phyloP scores from a whole-genome alignment of 1,140 invertebrate species.

The Drosophila aff. region DNA sequence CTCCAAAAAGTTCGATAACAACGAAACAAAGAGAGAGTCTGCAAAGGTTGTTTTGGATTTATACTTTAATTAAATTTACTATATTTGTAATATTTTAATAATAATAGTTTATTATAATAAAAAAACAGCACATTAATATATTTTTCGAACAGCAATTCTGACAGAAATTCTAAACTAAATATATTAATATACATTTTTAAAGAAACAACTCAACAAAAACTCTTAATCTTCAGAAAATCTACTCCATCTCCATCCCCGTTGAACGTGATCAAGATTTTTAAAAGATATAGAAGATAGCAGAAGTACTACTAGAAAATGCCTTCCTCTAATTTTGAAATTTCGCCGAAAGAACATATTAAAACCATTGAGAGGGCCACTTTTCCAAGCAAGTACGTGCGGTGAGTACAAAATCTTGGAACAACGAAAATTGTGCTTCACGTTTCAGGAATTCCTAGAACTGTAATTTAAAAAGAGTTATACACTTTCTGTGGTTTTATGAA shows the following conservation, averaged over 20 bases:
- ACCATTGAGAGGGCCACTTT: conserved; percentile 52
- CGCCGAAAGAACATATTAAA: conserved; percentile 53
- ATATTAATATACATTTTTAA: neutral
- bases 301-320: conserved; percentile 46
- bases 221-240: neutral
- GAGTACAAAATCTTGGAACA: conserved; percentile 26
- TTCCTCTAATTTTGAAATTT: conserved; percentile 61
- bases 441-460: conserved; percentile 57
- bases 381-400: conserved; percentile 62
- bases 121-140: too few species aligned
- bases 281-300: conserved; percentile 47
- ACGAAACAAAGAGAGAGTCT: neutral
- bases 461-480: conserved; percentile 67
- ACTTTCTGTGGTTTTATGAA: conserved; percentile 62
- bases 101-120: too few species aligned
- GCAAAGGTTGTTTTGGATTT: too few species aligned
- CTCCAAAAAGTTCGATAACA: neutral
- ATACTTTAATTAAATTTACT: neutral
- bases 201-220: neutral
- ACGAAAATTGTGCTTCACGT: conserved; percentile 66
- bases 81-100: neutral
- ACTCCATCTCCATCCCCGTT: conserved; percentile 1
- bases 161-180: neutral
- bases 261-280: conserved; percentile 65
- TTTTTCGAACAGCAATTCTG: neutral